Evolutionary conservation across 2,797 vertebrate genomes (phyloP).

Genomic region (Capromys pilorides): DNA sequence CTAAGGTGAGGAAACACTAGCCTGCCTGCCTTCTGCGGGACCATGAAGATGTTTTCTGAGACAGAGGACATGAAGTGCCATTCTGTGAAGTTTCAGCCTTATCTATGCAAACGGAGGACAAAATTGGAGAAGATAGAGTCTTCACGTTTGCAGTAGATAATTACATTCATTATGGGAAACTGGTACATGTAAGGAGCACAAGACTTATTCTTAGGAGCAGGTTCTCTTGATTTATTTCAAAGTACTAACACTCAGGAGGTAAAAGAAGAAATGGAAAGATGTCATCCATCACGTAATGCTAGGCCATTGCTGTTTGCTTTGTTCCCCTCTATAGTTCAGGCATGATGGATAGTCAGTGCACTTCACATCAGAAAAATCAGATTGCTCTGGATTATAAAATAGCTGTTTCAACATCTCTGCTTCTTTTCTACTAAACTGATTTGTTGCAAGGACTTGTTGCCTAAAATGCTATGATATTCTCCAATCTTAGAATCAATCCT

Average conservation of each 20-base stretch:
- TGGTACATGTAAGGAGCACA: background rate
- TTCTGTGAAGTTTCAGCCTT: background rate
- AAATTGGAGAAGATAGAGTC: background rate
- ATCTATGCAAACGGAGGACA: background rate
- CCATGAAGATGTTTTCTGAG: background rate
- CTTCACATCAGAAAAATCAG: background rate
- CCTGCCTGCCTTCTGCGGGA: background rate
- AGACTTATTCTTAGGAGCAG: background rate
- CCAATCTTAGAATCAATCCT: background rate
- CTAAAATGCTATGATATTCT: background rate
- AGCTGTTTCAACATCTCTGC: constrained; percentile 3
- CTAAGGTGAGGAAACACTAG: background rate
- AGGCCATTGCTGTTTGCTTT: no score
- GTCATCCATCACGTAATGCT: background rate
- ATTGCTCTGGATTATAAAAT: constrained; percentile 14
- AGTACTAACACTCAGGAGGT: background rate
- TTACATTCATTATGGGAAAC: background rate
- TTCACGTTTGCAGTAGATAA: background rate
- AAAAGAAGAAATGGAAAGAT: background rate
- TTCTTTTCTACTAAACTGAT: constrained; percentile 6
- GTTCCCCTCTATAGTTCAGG: background rate
- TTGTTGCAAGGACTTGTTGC: background rate
- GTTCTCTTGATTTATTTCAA: constrained; percentile 12
- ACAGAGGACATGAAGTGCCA: background rate
- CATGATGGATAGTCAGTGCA: background rate